Evolutionary conservation across 1,140 invertebrate genomes (phyloP).

Genomic region (Helicorthomorpha holstii): DNA sequence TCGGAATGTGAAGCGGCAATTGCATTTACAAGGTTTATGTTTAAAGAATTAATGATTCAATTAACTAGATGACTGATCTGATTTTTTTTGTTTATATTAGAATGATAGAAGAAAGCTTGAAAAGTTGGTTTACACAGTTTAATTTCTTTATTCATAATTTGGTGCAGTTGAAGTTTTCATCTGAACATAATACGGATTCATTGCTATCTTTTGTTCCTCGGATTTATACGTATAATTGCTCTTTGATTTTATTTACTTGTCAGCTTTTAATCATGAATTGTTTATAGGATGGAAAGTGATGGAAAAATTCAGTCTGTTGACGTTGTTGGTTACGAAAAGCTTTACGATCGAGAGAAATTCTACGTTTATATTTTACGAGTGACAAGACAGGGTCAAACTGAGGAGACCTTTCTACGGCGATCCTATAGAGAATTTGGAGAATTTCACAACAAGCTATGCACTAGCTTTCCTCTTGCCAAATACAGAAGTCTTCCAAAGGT

Average conservation of each 20-base stretch:
- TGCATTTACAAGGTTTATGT: constrained; percentile 50
- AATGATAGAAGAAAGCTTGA: constrained; percentile 29
- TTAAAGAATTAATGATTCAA: constrained; percentile 31
- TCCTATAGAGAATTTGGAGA: constrained; percentile 94
- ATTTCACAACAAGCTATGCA: constrained; percentile 83
- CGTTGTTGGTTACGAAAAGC: constrained; percentile 79
- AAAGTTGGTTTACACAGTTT: constrained; percentile 73
- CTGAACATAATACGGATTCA: constrained; percentile 59
- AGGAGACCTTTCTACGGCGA: constrained; percentile 71
- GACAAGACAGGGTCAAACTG: constrained; percentile 60
- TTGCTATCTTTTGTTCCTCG: constrained; percentile 84
- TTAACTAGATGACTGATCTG: constrained; percentile 25
- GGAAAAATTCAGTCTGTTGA: constrained; percentile 70
- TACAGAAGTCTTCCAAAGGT: constrained; percentile 38
- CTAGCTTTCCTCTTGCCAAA: constrained; percentile 77
- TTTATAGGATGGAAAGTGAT: constrained; percentile 62
- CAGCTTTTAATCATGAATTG: too few species aligned
- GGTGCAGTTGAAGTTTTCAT: constrained; percentile 77
- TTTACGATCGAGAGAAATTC: constrained; percentile 93
- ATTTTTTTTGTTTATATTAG: constrained; percentile 11
- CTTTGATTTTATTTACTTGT: too few species aligned
- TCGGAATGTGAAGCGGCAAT: constrained; percentile 89
- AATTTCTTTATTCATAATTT: constrained; percentile 97
- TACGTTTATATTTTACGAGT: constrained; percentile 64
- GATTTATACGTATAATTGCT: constrained; percentile 70